phyloP scores from a whole-genome alignment of 1,140 invertebrate species.

The Achroia grisella region DNA sequence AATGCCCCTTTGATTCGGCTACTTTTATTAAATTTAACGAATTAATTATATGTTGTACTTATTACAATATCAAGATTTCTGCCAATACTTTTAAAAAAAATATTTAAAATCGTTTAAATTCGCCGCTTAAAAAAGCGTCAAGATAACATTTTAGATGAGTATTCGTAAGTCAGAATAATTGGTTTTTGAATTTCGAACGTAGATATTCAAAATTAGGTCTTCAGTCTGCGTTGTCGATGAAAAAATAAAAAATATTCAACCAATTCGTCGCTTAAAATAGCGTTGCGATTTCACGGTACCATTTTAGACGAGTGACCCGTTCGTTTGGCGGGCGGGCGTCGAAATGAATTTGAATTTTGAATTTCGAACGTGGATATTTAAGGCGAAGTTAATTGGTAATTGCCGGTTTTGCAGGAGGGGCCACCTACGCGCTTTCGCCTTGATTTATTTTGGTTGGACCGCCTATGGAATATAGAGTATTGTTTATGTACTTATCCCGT shows the following conservation, averaged over 20 bases:
- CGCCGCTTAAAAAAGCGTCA: conserved; percentile 8
- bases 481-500: conserved; percentile 12
- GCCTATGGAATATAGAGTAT: conserved; percentile 42
- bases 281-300: conserved; percentile 28
- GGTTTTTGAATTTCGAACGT: conserved; percentile 43
- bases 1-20: no score
- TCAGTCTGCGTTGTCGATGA: no score
- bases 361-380: conserved; percentile 32
- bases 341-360: conserved; percentile 56
- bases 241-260: no score
- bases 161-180: conserved; percentile 36
- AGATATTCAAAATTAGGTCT: no score
- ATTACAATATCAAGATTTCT: no score
- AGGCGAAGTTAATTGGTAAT: conserved; percentile 63
- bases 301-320: conserved; percentile 33
- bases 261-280: neutral
- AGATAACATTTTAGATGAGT: conserved; percentile 36
- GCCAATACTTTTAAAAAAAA: no score
- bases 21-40: no score
- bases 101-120: no score
- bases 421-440: conserved; percentile 43
- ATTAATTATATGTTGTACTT: no score
- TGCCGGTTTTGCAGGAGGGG: conserved; percentile 32
- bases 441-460: conserved; percentile 52
- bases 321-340: conserved; percentile 18